Conservation (phyloP, 2,888 invertebrate genomes). For the Agriopis aurantiaria region DNA sequence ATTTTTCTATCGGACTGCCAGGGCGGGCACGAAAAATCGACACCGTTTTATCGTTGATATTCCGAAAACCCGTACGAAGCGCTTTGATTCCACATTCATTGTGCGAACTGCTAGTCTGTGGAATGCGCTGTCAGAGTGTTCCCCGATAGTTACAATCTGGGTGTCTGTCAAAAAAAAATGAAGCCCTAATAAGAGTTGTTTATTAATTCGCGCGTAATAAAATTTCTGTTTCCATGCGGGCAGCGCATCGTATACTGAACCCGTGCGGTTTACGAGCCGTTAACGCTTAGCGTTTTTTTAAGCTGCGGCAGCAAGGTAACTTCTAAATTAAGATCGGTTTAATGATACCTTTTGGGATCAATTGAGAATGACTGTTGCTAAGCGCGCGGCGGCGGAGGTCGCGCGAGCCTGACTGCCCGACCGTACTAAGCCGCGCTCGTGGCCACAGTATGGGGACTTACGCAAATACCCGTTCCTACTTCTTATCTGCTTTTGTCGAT, state of each 20-base stretch:
- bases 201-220: conserved; percentile 24
- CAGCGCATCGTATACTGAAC: conserved; percentile 47
- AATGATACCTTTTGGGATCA: conserved; percentile 67
- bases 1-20: too few relatives aligned
- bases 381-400: conserved; percentile 55
- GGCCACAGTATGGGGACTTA: conserved; percentile 16
- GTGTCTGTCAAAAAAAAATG: neutral
- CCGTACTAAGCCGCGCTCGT: conserved; percentile 8
- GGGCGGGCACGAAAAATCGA: too few relatives aligned
- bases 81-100: too few relatives aligned
- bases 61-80: too few relatives aligned
- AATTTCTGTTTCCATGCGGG: conserved; percentile 19
- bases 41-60: too few relatives aligned
- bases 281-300: conserved; percentile 57
- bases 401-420: neutral
- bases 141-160: too few relatives aligned
- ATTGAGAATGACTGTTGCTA: conserved; percentile 62
- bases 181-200: conserved; percentile 5
- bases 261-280: conserved; percentile 50
- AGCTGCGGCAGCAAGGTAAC: conserved; percentile 61
- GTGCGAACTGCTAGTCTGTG: too few relatives aligned
- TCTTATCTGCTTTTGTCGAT: too few relatives aligned
- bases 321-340: conserved; percentile 67
- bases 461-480: too few relatives aligned
- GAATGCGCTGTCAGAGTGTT: too few relatives aligned